Percentiles rank a stretch among this genome's conserved stretches.
These are phyloP conservation scores for Nycticorax nycticorax DNA, from an alignment of 2,113 vertebrate genomes.

Conservation along the genomic window DNA sequence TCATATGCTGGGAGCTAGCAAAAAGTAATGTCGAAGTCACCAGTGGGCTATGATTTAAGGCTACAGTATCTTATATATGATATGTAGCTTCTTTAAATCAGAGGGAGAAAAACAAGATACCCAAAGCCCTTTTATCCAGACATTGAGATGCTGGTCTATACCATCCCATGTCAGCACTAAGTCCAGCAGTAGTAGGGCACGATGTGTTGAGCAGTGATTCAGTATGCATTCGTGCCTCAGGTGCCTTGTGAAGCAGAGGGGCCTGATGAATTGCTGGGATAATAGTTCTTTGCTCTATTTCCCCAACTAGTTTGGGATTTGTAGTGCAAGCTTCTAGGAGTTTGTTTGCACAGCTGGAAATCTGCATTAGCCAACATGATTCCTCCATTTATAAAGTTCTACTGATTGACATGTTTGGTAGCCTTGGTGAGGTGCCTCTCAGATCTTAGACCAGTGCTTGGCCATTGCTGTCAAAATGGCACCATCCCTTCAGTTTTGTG, in stretches of 20 bases:
- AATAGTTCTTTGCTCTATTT: neutral
- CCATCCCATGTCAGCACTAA: rapidly evolving
- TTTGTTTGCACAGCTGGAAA: slow-evolving; percentile 60
- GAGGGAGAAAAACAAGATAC: neutral
- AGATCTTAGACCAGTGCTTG: neutral
- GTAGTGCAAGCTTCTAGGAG: neutral
- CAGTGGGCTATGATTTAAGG: neutral
- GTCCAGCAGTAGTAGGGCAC: neutral
- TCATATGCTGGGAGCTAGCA: neutral
- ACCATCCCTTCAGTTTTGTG: neutral
- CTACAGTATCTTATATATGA: neutral
- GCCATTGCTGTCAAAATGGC: neutral
- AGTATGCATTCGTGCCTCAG: neutral
- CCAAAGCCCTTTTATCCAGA: neutral
- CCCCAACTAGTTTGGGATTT: neutral
- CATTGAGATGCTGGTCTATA: neutral
- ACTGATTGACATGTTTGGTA: slow-evolving; percentile 1
- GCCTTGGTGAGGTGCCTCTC: neutral
- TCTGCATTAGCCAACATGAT: neutral
- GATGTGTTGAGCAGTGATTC: neutral
- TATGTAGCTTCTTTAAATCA: neutral
- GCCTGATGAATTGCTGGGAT: neutral
- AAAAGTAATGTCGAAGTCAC: neutral
- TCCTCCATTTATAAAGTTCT: neutral
- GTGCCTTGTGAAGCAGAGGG: neutral